phyloP scores from a whole-genome alignment of 2,888 invertebrate genomes.

The Agrotis ipsilon region DNA sequence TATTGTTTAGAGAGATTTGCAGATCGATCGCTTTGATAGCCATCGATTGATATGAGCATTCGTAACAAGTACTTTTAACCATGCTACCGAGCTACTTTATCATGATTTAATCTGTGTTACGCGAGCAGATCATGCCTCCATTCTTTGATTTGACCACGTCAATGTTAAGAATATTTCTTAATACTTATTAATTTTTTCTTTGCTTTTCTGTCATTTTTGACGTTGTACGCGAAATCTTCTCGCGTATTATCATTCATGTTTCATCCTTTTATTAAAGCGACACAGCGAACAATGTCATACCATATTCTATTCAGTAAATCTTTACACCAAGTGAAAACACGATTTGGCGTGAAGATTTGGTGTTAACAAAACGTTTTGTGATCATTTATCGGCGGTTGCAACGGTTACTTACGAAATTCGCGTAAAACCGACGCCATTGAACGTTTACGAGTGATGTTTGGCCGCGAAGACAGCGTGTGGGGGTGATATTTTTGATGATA shows the following conservation, averaged over 20 bases:
- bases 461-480: conserved; percentile 41
- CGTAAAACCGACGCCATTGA: conserved; percentile 72
- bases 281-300: conserved; percentile 56
- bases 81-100: conserved; percentile 50
- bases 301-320: conserved; percentile 66
- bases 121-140: conserved; percentile 30
- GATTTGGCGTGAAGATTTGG: conserved; percentile 67
- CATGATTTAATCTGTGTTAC: conserved; percentile 56
- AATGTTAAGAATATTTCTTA: conserved; percentile 13
- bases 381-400: conserved; percentile 71
- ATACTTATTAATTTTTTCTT: conserved; percentile 39
- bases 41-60: conserved; percentile 46
- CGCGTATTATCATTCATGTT: conserved; percentile 55
- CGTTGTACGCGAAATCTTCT: conserved; percentile 43
- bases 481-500: neutral
- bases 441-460: conserved; percentile 58
- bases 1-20: conserved; percentile 83
- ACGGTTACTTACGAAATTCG: conserved; percentile 73
- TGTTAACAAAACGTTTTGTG: conserved; percentile 68
- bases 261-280: conserved; percentile 56
- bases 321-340: conserved; percentile 64
- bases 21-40: conserved; percentile 68
- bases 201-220: conserved; percentile 40
- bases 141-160: conserved; percentile 37
- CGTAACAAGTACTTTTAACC: conserved; percentile 44